Base-by-base conservation (phyloP, 1,140 invertebrate genomes). In the Phymorhynchus buccinoides region DNA sequence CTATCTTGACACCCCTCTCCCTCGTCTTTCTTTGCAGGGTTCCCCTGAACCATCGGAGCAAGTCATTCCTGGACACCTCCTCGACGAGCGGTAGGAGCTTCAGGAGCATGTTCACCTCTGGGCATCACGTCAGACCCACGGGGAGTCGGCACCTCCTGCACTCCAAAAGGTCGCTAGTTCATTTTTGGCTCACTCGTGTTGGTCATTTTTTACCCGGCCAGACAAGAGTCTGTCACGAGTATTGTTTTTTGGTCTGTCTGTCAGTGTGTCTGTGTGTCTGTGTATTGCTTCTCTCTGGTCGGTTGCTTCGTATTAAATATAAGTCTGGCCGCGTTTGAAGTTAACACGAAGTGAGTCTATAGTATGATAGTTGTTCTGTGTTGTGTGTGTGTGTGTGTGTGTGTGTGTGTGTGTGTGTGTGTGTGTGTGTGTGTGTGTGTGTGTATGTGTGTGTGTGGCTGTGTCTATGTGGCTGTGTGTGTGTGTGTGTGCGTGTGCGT, bases 141-240 rank as follows among this genome's bases (percentile, higher is more conserved):
- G 73, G 73, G 37, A 75, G 73, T 39, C 32, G 73, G 4, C 73
- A 75, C 18, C 73, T 41, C 32, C 35, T 75, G 14, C 14, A 41
- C 37, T 75, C 73, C 73, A 75, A 37, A 37, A 75, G 73, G 73
- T 75, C 73, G 9, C n/a, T n/a, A n/a, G n/a, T n/a, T n/a, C n/a
- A n/a, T n/a, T n/a, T n/a, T n/a, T n/a, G n/a, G n/a, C n/a, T n/a
- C n/a, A n/a, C 22, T 22, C 7, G 62, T 68, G 30, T 16, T 7
- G n/a, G 14, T 27, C 30, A n/a, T 9, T 66, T 66, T 22, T 6
- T 66, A 27, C 18, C 62, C n/a, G 62, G 62, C 22, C 22, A 22
- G 22, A 12, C 48, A 52, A 22, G 48, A 22, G 48, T 12, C 22
- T 9, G 9, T 9, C 22, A 52, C 9, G 22, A 22, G 9, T 12